Percentiles rank a stretch among this genome's conserved stretches.
These are phyloP conservation scores for Euura saliciscinereae DNA, from an alignment of 1,140 invertebrate species.

Conservation along the genomic window DNA sequence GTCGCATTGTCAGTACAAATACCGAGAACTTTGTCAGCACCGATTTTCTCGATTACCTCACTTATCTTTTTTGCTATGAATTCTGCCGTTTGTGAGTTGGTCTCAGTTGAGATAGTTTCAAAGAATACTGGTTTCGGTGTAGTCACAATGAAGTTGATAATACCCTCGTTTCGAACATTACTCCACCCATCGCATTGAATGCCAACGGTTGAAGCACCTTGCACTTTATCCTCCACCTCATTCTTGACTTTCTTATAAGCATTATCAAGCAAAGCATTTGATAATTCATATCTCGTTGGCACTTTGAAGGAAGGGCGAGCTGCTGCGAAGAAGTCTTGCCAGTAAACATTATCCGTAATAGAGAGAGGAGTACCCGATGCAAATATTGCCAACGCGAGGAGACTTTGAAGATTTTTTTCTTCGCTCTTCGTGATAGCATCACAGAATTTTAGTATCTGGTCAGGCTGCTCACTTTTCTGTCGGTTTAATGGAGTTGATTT, in stretches of 20 bases:
- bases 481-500: background rate
- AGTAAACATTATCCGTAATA: slow-evolving; percentile 25
- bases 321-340: slow-evolving; percentile 23
- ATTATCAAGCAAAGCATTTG: slow-evolving; percentile 18
- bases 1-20: slow-evolving; percentile 18
- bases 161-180: slow-evolving; percentile 24
- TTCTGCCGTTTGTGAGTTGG: slow-evolving; percentile 23
- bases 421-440: slow-evolving; percentile 10
- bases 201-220: slow-evolving; percentile 21
- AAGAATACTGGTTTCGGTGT: slow-evolving; percentile 28
- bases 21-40: slow-evolving; percentile 24
- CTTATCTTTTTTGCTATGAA: slow-evolving; percentile 21
- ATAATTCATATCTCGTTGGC: slow-evolving; percentile 15
- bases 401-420: slow-evolving; percentile 15
- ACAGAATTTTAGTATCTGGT: slow-evolving; percentile 8
- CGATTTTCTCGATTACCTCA: slow-evolving; percentile 24
- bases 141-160: slow-evolving; percentile 32
- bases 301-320: slow-evolving; percentile 19
- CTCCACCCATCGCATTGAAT: slow-evolving; percentile 32
- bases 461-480: background rate
- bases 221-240: slow-evolving; percentile 15
- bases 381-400: slow-evolving; percentile 23
- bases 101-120: slow-evolving; percentile 16
- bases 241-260: slow-evolving; percentile 19
- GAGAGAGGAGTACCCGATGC: slow-evolving; percentile 19